phyloP scores from a whole-genome alignment of 2,888 invertebrate species.

The Aphidoletes aphidimyza region DNA sequence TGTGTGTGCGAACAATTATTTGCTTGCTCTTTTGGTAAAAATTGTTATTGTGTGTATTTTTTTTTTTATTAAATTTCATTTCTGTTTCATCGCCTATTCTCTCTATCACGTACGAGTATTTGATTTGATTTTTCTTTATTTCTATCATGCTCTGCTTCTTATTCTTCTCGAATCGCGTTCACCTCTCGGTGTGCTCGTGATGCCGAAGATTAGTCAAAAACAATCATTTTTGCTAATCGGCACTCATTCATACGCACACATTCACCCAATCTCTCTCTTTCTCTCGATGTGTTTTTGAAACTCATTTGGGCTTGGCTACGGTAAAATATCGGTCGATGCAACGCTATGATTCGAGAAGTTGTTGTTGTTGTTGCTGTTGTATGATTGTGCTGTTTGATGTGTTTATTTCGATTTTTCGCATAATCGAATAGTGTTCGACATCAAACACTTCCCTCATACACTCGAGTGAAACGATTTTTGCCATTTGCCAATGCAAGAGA shows the following conservation, averaged over 20 bases:
- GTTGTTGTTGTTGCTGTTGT: not conserved
- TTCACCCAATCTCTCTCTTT: too few relatives aligned
- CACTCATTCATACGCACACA: too few relatives aligned
- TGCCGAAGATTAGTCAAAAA: not conserved
- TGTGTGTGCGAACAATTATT: too few relatives aligned
- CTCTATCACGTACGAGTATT: not conserved
- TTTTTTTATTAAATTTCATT: too few relatives aligned
- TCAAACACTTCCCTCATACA: not conserved
- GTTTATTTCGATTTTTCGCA: not conserved
- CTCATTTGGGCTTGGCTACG: too few relatives aligned
- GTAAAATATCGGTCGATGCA: not conserved
- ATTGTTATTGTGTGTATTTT: too few relatives aligned
- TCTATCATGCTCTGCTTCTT: not conserved
- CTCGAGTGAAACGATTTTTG: not conserved
- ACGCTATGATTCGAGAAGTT: not conserved
- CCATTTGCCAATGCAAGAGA: not conserved
- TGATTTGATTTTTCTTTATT: not conserved
- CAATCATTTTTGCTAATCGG: not conserved
- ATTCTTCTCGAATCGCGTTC: not conserved
- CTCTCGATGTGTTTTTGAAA: too few relatives aligned
- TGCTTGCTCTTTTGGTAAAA: too few relatives aligned
- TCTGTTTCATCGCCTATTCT: not conserved
- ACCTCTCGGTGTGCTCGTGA: not conserved
- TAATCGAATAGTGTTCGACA: too few relatives aligned
- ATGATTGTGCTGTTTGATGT: not conserved